Evolutionary conservation across 1,140 invertebrate genomes (phyloP).

Genomic region (Globodera ellingtonae): DNA sequence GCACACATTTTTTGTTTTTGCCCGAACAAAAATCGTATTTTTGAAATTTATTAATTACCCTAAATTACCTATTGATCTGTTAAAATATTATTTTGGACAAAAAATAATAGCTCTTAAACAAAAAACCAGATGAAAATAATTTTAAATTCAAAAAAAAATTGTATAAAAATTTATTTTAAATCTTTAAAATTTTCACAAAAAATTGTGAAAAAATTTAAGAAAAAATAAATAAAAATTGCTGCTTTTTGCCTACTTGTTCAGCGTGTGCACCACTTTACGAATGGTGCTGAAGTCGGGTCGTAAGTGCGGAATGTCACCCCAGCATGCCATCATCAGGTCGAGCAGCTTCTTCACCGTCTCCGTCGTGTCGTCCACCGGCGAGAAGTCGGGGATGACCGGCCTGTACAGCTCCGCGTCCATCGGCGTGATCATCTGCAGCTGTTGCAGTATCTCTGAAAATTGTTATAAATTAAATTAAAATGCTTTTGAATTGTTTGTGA

Average conservation of each 20-base stretch:
- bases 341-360: slow-evolving; percentile 76
- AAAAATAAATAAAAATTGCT: too few species aligned
- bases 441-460: slow-evolving; percentile 80
- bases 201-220: too few species aligned
- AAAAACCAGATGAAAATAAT: too few species aligned
- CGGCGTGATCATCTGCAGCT: slow-evolving; percentile 70
- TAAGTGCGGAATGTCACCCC: slow-evolving; percentile 84
- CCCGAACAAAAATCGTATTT: too few species aligned
- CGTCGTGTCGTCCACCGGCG: slow-evolving; percentile 51
- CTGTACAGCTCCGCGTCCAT: slow-evolving; percentile 66
- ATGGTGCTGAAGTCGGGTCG: slow-evolving; percentile 76
- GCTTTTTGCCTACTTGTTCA: slow-evolving; percentile 61
- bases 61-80: too few species aligned
- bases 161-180: too few species aligned
- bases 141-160: too few species aligned
- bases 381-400: slow-evolving; percentile 51
- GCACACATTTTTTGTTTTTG: not conserved
- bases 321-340: slow-evolving; percentile 82
- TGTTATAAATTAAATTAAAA: not conserved
- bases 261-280: slow-evolving; percentile 61
- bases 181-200: too few species aligned
- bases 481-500: too few species aligned
- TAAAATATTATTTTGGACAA: too few species aligned
- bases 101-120: too few species aligned
- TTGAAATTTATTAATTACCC: too few species aligned